A percentile compares a stretch with the other conserved stretches of the same genome.
Conservation (phyloP, 2,888 invertebrate species). For the Noctua comes region DNA sequence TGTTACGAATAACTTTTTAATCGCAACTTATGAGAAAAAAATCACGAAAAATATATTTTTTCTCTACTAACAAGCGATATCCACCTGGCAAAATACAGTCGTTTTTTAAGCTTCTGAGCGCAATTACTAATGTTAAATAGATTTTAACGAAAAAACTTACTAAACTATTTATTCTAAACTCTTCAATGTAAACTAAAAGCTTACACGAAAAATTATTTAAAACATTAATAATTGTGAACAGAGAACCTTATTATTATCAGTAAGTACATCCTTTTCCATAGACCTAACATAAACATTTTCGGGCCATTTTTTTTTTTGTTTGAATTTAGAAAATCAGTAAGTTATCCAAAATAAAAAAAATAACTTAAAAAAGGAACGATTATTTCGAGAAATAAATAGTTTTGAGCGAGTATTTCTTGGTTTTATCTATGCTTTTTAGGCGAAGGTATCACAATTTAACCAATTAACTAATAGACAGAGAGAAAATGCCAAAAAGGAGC, state of each 20-base stretch:
- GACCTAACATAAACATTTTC: constrained; percentile 18
- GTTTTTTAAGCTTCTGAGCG: constrained; percentile 24
- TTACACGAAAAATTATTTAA: constrained; percentile 9
- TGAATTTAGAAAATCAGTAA: constrained; percentile 49
- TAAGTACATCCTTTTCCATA: constrained; percentile 34
- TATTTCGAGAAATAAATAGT: constrained; percentile 66
- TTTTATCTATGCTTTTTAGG: constrained; percentile 39
- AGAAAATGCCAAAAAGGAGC: too few species aligned
- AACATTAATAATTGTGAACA: constrained; percentile 31
- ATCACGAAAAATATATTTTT: constrained; percentile 23
- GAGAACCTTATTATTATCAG: constrained; percentile 10
- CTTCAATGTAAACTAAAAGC: not conserved
- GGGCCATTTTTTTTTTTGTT: constrained; percentile 9
- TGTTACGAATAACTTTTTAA: not conserved
- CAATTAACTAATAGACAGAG: too few species aligned
- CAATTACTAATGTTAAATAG: constrained; percentile 26
- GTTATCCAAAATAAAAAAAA: constrained; percentile 39
- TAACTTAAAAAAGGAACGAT: constrained; percentile 50
- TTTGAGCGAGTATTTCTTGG: constrained; percentile 56
- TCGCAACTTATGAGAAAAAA: not conserved
- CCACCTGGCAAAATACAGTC: constrained; percentile 49
- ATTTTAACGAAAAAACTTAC: constrained; percentile 9
- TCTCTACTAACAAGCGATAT: constrained; percentile 38
- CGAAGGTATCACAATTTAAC: not conserved
- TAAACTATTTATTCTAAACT: not conserved